Evolutionary conservation across 2,113 vertebrate genomes (phyloP), one percentile per base, ranked within the genome.

Genomic region (Arenaria interpres): DNA sequence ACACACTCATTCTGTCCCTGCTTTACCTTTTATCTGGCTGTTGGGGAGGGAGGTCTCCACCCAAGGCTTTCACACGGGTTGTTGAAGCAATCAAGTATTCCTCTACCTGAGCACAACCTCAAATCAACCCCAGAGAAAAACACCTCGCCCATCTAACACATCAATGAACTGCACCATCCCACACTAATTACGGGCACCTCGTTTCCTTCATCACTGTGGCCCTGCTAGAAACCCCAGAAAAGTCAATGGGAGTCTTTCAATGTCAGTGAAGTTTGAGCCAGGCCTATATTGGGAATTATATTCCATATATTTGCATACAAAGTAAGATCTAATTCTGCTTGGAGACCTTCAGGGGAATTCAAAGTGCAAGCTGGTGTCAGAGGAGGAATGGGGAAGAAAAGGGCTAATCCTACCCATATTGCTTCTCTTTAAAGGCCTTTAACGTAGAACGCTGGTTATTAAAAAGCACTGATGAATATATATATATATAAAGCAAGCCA

Each of bases 261-360:
- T 19, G 84, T 7, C 81, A 78, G 10, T 4, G 46, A 33, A 12
- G 41, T 60, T 37, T 87, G 66, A 78, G 32, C 57, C 69, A 73
- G 48, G 30, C 60, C 22, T 19, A 12, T 3, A 21, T 0, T 8
- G n/a, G 85, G 73, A 91, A 75, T 16, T 19, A 80, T 33, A 11
- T 54, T 91, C 81, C 69, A 87, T 43, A 27, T 13, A 92, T 90
- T 25, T 95, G 84, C 92, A 94, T 74, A 74, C 62, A 74, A 85
- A 88, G 46, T 60, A 27, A 67, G 88, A 89, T 19, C 48, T 82
- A 85, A 88, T 79, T 94, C 77, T 82, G 62, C 88, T 35, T 30
- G 12, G 39, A 89, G 81, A 63, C 81, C 51, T 88, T 85, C 77
- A 46, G 77, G 56, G 66, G 56, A 64, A 79, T 66, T 71, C 46